Base-by-base conservation (phyloP, 1,140 invertebrate genomes). In the Aricia agestis region DNA sequence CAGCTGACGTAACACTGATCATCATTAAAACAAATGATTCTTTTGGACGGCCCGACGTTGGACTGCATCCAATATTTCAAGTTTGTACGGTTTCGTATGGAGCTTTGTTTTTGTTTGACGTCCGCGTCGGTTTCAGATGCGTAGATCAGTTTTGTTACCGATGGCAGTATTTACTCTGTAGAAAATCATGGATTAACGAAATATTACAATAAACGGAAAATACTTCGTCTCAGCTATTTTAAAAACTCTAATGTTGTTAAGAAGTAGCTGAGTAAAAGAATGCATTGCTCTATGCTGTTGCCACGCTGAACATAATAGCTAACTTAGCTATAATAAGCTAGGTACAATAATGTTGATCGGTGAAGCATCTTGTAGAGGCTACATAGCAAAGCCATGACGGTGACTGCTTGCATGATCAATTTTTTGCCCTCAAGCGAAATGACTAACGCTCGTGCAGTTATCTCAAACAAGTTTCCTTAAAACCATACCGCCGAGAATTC, bases 21-120 rank as follows among this genome's bases (percentile, higher is more conserved):
- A 70, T 75, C 72, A 73, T 74, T 69, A 72, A 71, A 70, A 77
- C 75, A 75, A 73, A 74, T 71, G 75, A 72, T 67, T 75, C 73
- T 72, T 75, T 72, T 67, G 68, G 67, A 69, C 42, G 61, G 72
- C 67, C 58, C 65, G 52, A 66, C 19, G 36, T 73, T 77, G 76
- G 76, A 77, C 18, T 69, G 13, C 68, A 36, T 77, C 76, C 76
- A 75, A 75, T 70, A 63, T 42, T 19, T 70, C 41, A 70, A 17
- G 17, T 61, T 42, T 70, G 41, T 58, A 41, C 61, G 68, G 36
- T 58, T 36, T 59, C 36, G 36, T 18, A 70, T 32, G 18, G 17
- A 42, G 15, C 68, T 63, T 65, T 61, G 13, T 52, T 52, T 70
- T 65, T 70, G 18, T 15, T 63, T 63, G 45, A 52, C 45, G 45